Base-by-base conservation (phyloP, 2,113 vertebrate genomes). In the Symphodus melops region DNA sequence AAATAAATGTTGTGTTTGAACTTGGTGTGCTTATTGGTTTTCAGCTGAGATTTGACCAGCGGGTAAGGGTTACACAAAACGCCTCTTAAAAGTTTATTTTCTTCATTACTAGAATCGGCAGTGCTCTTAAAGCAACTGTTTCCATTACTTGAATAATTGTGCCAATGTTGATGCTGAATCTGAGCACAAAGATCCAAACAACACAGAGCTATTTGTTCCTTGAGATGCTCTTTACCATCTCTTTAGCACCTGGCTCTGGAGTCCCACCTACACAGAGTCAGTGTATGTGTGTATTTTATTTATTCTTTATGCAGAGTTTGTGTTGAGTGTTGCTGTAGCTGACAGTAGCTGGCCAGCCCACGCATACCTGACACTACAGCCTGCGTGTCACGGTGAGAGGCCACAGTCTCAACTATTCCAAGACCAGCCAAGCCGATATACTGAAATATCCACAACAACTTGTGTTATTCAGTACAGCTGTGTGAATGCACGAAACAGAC, bases 331-430 rank as follows among this genome's bases (percentile, higher is more conserved):
- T 85, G 75, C 73, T 63, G 79, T 61, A 75, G 72, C 81, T 83
- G 74, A 82, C 75, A 81, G 81, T 74, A 77, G 90, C 68, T 69
- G 79, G 84, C 51, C 79, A 77, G 82, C 92, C 89, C 83, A 89
- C 90, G 68, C 89, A 75, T 72, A 77, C 71, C 84, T 91, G 84
- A 89, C 83, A 81, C 76, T 33, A 52, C 71, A 77, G 81, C 80
- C 86, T 81, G 33, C 33, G 82, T 90, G 86, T 89, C 83, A 83
- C 79, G 67, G 59, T 19, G 56, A 83, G 78, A 89, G 85, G 79
- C 80, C 86, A 82, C 59, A 48, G 81, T 68, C 75, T 83, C 59
- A 33, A 72, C 77, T 53, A 59, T 82, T 82, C 83, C 73, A 81
- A 84, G 86, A 79, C 57, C 60, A 68, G 70, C 61, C 16, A 1